phyloP scores from a whole-genome alignment of 1,140 invertebrate genomes.

The Ericerus pela region DNA sequence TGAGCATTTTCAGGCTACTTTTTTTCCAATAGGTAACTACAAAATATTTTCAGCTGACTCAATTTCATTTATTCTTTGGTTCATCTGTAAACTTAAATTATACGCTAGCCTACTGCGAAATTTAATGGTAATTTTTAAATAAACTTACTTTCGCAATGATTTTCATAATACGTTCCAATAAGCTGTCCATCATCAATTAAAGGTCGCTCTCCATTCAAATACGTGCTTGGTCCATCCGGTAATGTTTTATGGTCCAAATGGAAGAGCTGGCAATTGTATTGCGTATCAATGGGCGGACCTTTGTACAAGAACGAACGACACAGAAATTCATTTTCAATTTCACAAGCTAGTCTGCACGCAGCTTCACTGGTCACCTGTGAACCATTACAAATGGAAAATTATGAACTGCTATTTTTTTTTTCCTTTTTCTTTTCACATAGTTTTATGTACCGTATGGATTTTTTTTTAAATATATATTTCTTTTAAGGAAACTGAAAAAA shows the following conservation, averaged over 20 bases:
- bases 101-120: no score
- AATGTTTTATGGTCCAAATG: constrained; percentile 83
- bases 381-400: neutral
- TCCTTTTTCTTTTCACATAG: neutral
- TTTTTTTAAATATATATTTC: no score
- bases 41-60: no score
- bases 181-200: constrained; percentile 79
- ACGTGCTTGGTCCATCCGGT: constrained; percentile 79
- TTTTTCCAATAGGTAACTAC: no score
- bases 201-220: constrained; percentile 70
- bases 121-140: neutral
- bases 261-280: constrained; percentile 81
- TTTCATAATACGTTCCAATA: constrained; percentile 77
- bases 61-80: no score
- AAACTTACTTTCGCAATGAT: constrained; percentile 59
- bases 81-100: no score
- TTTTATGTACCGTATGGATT: no score
- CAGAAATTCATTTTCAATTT: constrained; percentile 82
- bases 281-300: constrained; percentile 50
- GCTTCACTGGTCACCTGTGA: constrained; percentile 56
- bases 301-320: constrained; percentile 79
- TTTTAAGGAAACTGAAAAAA: no score
- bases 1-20: no score
- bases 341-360: constrained; percentile 73
- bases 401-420: neutral